These are phyloP conservation scores for Seriola dumerili DNA, from an alignment of 2,113 vertebrate genomes.

Conservation along the genomic window DNA sequence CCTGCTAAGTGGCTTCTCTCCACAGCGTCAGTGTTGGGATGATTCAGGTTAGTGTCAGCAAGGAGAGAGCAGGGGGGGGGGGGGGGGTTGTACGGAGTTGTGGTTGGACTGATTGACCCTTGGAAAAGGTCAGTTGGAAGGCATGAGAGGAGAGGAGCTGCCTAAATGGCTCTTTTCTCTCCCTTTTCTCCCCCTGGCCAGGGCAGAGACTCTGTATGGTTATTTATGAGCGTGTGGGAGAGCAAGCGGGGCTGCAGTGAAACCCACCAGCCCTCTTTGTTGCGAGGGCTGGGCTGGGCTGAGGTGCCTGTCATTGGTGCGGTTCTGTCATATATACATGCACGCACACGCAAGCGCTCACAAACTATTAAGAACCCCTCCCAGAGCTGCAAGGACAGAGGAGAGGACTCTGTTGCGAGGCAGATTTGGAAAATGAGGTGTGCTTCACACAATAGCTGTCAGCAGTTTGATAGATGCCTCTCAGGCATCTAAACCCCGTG, in stretches of 20 bases:
- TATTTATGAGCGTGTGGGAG: slow-evolving; percentile 84
- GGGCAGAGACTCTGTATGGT: slow-evolving; percentile 72
- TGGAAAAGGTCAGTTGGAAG: slow-evolving; percentile 79
- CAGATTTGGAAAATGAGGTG: slow-evolving; percentile 80
- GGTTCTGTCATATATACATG: slow-evolving; percentile 73
- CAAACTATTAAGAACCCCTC: slow-evolving; percentile 68
- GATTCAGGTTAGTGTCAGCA: slow-evolving; percentile 74
- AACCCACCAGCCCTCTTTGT: slow-evolving; percentile 77
- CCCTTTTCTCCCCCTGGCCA: slow-evolving; percentile 65
- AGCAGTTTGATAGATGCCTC: slow-evolving; percentile 72
- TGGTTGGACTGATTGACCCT: slow-evolving; percentile 74
- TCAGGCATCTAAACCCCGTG: slow-evolving; percentile 30
- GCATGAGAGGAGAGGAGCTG: slow-evolving; percentile 77
- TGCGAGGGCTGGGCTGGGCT: slow-evolving; percentile 60
- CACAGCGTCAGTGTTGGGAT: slow-evolving; percentile 46
- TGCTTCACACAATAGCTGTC: slow-evolving; percentile 73
- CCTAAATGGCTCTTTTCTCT: slow-evolving; percentile 82
- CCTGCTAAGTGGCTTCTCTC: slow-evolving; percentile 73
- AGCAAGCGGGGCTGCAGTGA: slow-evolving; percentile 68
- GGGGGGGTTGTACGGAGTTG: slow-evolving; percentile 28
- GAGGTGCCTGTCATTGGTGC: slow-evolving; percentile 73
- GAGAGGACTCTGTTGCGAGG: slow-evolving; percentile 79
- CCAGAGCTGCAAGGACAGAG: slow-evolving; percentile 72
- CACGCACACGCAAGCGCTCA: slow-evolving; percentile 54
- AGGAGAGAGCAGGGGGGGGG: slow-evolving; percentile 7